A percentile compares a stretch with the other conserved stretches of the same genome.
Evolutionary conservation across 2,797 vertebrate genomes (phyloP).

Genomic region (Amblyraja radiata): DNA sequence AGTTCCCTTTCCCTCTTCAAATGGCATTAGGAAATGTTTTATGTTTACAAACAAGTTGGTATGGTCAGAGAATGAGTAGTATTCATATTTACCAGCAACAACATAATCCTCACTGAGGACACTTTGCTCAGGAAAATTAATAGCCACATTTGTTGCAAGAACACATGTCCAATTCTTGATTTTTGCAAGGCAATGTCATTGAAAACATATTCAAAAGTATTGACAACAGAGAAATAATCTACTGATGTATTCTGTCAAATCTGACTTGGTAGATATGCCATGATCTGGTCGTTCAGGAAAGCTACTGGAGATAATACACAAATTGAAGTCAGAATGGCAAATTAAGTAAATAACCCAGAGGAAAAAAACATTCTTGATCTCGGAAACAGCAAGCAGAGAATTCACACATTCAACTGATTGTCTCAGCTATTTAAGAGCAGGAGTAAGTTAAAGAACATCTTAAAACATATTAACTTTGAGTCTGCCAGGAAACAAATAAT

Average conservation of each 20-base stretch:
- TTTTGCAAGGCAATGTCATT: background rate
- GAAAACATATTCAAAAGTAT: background rate
- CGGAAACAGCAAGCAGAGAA: background rate
- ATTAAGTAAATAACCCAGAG: background rate
- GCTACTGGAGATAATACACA: background rate
- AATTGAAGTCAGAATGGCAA: background rate
- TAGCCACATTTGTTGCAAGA: background rate
- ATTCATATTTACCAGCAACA: background rate
- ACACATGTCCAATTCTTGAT: background rate
- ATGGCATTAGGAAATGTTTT: background rate
- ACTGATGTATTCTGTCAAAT: background rate
- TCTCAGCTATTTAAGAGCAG: background rate
- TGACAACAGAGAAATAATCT: background rate
- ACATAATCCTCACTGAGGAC: background rate
- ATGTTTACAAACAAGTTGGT: background rate
- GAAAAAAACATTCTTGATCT: background rate
- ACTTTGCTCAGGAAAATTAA: background rate
- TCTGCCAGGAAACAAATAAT: background rate
- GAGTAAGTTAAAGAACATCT: background rate
- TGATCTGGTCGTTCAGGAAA: background rate
- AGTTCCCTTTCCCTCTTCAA: background rate
- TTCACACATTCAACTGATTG: background rate
- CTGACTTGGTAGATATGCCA: background rate
- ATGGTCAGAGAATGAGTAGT: background rate
- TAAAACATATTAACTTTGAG: background rate